Evolutionary conservation across 2,797 vertebrate genomes (phyloP).

Genomic region (Lindbergichthys nudifrons): DNA sequence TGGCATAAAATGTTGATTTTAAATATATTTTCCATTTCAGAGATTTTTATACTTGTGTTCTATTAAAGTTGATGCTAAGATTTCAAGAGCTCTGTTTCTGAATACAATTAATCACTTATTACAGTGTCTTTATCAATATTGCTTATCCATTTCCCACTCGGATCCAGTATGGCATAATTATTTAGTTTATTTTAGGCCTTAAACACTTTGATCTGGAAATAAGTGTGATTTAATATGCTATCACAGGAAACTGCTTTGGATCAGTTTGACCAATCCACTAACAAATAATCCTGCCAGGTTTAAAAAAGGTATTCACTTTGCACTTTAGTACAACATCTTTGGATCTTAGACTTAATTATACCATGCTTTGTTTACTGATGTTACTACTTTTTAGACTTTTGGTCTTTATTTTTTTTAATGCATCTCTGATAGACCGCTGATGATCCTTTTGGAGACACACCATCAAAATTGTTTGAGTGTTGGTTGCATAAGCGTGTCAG

Average conservation of each 20-base stretch:
- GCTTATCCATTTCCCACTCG: background rate
- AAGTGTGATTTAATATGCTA: background rate
- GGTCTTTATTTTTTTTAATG: too few species aligned
- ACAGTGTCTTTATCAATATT: background rate
- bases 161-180: background rate
- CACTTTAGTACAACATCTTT: background rate
- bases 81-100: background rate
- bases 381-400: too few species aligned
- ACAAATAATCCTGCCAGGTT: background rate
- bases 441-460: too few species aligned
- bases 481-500: too few species aligned
- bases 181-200: background rate
- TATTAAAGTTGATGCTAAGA: conserved; percentile 5
- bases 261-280: background rate
- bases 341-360: too few species aligned
- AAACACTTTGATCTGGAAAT: background rate
- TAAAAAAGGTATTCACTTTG: background rate
- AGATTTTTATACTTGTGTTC: conserved; percentile 9
- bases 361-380: too few species aligned
- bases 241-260: background rate
- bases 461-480: too few species aligned
- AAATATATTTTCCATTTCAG: background rate
- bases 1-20: background rate
- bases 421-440: too few species aligned
- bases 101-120: background rate